Base-by-base conservation (phyloP, 2,113 vertebrate genomes). In the Benitochromis conjunctus region DNA sequence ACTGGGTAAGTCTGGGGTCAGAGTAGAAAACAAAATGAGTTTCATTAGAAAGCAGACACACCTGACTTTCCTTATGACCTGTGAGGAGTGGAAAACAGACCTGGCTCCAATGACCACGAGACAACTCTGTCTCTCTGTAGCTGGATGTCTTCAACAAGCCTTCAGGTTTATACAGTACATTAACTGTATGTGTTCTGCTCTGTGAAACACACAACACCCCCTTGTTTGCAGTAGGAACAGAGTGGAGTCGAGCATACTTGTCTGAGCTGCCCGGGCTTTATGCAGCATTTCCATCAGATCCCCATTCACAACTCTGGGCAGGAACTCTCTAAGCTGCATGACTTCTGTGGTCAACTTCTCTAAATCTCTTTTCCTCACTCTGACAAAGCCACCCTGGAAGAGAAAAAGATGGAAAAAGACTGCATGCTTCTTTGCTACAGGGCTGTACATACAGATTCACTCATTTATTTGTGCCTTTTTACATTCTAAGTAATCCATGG, bases 311-410 rank as follows among this genome's bases (percentile, higher is more conserved):
- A 99, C 95, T 87, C 91, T 94, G 57, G 98, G 98, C 88, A 99
- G 92, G 92, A 98, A 98, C 86, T 99, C 98, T 62, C 96, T 94
- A 46, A 99, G 93, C 74, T 99, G 98, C 98, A 99, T 99, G 79
- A 99, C 97, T 91, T 99, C 98, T 0, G 98, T 98, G 7, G 96
- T 98, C 83, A 99, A 87, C 54, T 96, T 97, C 43, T 99, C 98
- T 83, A 99, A 91, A 85, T 98, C 97, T 85, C 95, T 95, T 90
- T 96, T 98, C 71, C 93, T 96, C 48, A 99, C 94, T 89, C 86
- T 90, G 36, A 99, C 96, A 38, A 97, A 98, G 21, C 96, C 95
- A 31, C 93, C 94, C 95, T 96, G 81, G 43, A 77, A 81, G 21
- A 38, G 31, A 87, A 74, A 57, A 38, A n/a, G 8, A 29, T 2